These are phyloP conservation scores for Ctenoplectra terminalis DNA, from an alignment of 1,140 invertebrate genomes.

Conservation along the genomic window DNA sequence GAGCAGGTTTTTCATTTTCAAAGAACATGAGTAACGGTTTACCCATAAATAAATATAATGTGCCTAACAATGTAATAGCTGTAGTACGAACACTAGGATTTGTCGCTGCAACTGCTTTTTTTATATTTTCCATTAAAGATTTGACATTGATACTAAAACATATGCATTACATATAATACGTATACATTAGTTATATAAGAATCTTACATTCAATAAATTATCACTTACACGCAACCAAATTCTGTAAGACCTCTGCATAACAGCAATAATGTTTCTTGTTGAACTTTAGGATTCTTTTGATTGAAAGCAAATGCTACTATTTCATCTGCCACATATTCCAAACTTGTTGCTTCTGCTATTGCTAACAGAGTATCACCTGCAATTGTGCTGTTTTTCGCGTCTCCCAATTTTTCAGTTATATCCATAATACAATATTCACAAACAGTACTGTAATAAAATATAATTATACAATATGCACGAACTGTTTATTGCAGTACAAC, in stretches of 20 bases:
- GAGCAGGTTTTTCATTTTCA: slow-evolving; percentile 93
- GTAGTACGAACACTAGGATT: slow-evolving; percentile 92
- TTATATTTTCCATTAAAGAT: slow-evolving; percentile 90
- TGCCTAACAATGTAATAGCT: slow-evolving; percentile 87
- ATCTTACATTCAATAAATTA: slow-evolving; percentile 30
- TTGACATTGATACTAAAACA: slow-evolving; percentile 90
- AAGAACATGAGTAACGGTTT: slow-evolving; percentile 90
- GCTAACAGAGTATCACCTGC: slow-evolving; percentile 89
- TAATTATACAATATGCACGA: neutral
- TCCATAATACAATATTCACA: slow-evolving; percentile 90
- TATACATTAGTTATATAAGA: slow-evolving; percentile 12
- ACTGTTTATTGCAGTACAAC: neutral
- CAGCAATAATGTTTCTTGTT: slow-evolving; percentile 93
- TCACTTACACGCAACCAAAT: slow-evolving; percentile 90
- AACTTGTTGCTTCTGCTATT: slow-evolving; percentile 89
- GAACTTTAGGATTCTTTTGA: slow-evolving; percentile 96
- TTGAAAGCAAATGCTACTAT: slow-evolving; percentile 90
- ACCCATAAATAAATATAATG: slow-evolving; percentile 93
- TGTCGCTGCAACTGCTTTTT: slow-evolving; percentile 92
- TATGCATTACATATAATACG: slow-evolving; percentile 50
- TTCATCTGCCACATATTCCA: slow-evolving; percentile 90
- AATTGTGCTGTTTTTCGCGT: slow-evolving; percentile 89
- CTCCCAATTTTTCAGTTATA: slow-evolving; percentile 92
- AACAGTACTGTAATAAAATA: slow-evolving; percentile 84
- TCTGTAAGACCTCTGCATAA: slow-evolving; percentile 90